Evolutionary conservation across 2,797 vertebrate genomes (phyloP), one percentile per base, ranked within the genome.

Genomic region (Threskiornis aethiopicus): DNA sequence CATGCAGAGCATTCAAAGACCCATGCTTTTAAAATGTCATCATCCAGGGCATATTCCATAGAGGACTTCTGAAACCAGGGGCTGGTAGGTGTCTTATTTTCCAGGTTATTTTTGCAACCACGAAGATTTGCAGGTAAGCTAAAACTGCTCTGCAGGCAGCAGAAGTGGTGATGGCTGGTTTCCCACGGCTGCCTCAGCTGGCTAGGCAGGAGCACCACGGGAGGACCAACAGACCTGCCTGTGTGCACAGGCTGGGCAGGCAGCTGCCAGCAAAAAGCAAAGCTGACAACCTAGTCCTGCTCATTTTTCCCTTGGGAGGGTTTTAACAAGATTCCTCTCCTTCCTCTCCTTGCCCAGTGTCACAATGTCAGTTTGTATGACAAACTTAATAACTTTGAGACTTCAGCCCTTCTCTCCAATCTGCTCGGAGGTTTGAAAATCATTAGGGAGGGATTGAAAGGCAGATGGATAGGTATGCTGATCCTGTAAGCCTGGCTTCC

Each of bases 301-400:
- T 85, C 1, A 1, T 51, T 49, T 65, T 39, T 72, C 62, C 54
- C 35, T 44, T 0, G 1, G n/a, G 71, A 80, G 31, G 22, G 11
- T 37, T 75, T 92, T 85, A 67, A 75, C 52, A 88, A 71, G 51
- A 59, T 54, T 79, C 47, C 5, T 62, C 42, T 80, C 39, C 52
- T 87, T 87, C 52, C 11, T 25, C 85, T 89, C 51, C 59, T 85
- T 80, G 44, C 75, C 25, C 55, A 13, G 17, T 31, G 52, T 61
- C 1, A 0, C 76, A 78, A 6, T 47, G 54, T 49, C 25, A 49
- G 24, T 49, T 49, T 49, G 47, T 49, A 49, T 49, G 47, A 54
- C 31, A 82, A 89, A 83, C 20, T 65, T 54, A 79, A 29, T 46
- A 65, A 72, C 31, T 66, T 73, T 16, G 84, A 93, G 82, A 66